Base-by-base conservation (phyloP, 2,113 vertebrate genomes). In the Myodes glareolus region DNA sequence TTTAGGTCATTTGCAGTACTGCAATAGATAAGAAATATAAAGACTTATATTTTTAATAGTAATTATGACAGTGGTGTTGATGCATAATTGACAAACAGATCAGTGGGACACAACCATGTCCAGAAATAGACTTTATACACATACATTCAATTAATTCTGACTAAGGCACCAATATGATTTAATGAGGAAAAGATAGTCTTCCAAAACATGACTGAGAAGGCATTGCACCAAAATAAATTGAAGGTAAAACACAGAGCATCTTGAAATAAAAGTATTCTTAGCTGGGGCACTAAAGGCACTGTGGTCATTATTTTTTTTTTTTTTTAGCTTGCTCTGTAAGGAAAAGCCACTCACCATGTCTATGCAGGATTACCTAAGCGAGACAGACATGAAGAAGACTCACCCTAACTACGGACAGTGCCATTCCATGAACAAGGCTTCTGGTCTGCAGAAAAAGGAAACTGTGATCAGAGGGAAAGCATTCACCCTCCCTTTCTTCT, bases 141-240 rank as follows among this genome's bases (percentile, higher is more conserved):
- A 29, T 19, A n/a, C 73, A 90, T 61, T 85, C 36, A 76, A 81
- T 5, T 77, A 50, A 23, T 73, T 88, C 91, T 93, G 33, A 61
- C n/a, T 72, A 96, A 88, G 7, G 21, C 23, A 73, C 6, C n/a
- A 85, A 42, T 80, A 68, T 91, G 87, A 96, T 86, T 97, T 52
- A 86, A 75, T 73, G 33, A 72, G 65, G 16, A 94, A n/a, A 87
- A 2, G 14, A 25, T 23, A 45, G 13, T 82, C 39, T 86, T 93
- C 12, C 36, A 85, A 91, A 81, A 75, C 68, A 77, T 68, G 39
- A 23, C 61, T 33, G 90, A 67, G 63, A 77, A 87, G 52, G 13
- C 4, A 52, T 78, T 94, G 3, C 23, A 67, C 39, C 75, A 95
- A 85, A 92, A 94, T 50, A 63, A 75, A 81, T 21, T 89, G 14